These are phyloP conservation scores for Elymnias hypermnestra DNA, from an alignment of 1,140 invertebrate species.

Conservation along the genomic window DNA sequence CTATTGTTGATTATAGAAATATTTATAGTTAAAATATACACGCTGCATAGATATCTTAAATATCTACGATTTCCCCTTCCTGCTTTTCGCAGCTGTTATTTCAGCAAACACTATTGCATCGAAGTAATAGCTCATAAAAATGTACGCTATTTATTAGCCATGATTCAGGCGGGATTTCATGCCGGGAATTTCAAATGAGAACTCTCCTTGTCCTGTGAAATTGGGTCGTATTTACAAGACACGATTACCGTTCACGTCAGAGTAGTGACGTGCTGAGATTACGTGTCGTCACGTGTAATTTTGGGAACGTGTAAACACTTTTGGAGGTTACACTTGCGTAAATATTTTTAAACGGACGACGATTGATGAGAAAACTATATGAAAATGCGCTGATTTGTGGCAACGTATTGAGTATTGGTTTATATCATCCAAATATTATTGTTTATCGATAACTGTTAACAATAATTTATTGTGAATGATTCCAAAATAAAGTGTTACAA, in stretches of 20 bases:
- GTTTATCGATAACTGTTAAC: no score
- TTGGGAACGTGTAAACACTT: constrained; percentile 21
- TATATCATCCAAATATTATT: no score
- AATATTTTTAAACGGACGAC: background rate
- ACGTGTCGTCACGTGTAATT: constrained; percentile 25
- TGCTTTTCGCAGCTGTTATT: constrained; percentile 18
- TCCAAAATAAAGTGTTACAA: no score
- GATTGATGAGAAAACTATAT: background rate
- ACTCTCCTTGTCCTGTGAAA: constrained; percentile 23
- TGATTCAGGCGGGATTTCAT: constrained; percentile 31
- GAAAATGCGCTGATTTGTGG: background rate
- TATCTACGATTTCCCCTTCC: constrained; percentile 10
- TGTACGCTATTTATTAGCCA: constrained; percentile 34
- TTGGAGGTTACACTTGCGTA: constrained; percentile 2
- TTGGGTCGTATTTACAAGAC: constrained; percentile 20
- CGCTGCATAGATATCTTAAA: background rate
- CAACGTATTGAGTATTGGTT: no score
- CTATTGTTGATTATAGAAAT: no score
- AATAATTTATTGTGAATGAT: no score
- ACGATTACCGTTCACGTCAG: constrained; percentile 20
- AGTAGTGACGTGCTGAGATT: constrained; percentile 15
- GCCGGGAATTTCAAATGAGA: constrained; percentile 26
- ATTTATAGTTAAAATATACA: no score
- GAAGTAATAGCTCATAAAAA: constrained; percentile 29
- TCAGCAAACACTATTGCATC: constrained; percentile 25